Evolutionary conservation across 2,888 invertebrate species (phyloP).

Genomic region (Scotopteryx bipunctaria): DNA sequence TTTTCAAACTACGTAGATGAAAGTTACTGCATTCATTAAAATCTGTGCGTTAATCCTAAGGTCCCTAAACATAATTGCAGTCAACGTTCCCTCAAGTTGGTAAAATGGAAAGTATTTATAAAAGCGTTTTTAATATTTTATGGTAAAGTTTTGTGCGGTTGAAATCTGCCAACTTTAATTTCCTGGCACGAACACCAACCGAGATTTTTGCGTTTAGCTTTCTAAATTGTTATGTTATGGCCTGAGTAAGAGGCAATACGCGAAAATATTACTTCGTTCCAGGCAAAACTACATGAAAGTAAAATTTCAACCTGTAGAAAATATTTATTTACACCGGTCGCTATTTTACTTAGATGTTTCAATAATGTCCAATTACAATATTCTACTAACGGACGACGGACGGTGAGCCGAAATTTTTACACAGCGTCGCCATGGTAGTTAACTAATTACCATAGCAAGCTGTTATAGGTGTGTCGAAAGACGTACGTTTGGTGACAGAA

Average conservation of each 20-base stretch:
- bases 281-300: slow-evolving; percentile 4
- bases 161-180: slow-evolving; percentile 51
- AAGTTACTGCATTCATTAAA: slow-evolving; percentile 5
- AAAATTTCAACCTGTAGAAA: not conserved
- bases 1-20: not conserved
- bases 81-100: slow-evolving; percentile 6
- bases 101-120: slow-evolving; percentile 15
- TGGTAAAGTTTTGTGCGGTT: slow-evolving; percentile 39
- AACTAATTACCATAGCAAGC: no score
- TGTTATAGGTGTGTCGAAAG: no score
- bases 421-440: no score
- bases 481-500: no score
- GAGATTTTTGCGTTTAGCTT: slow-evolving; percentile 37
- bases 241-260: slow-evolving; percentile 24
- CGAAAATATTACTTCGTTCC: slow-evolving; percentile 25
- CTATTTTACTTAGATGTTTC: no score
- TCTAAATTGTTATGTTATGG: slow-evolving; percentile 32
- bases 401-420: no score
- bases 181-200: slow-evolving; percentile 45
- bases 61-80: slow-evolving; percentile 16
- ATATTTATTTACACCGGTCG: no score
- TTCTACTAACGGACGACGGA: no score
- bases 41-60: not conserved
- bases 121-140: slow-evolving; percentile 26
- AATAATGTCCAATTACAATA: no score